Conservation (phyloP, 2,797 vertebrate species). For the Bradypodion pumilum region DNA sequence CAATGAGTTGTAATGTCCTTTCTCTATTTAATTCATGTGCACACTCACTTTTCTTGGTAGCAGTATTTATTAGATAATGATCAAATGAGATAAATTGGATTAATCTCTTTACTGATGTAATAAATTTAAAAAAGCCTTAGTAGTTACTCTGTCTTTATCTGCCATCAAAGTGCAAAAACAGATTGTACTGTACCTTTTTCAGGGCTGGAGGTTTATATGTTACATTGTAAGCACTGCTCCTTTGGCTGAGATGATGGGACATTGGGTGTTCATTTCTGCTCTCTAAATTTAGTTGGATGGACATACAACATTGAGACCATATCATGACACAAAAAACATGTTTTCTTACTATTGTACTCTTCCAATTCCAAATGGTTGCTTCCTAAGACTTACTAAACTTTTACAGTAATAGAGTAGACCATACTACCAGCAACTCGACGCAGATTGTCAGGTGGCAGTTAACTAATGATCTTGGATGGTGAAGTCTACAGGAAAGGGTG, state of each 20-base stretch:
- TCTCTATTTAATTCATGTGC: constrained; percentile 57
- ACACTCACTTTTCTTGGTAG: constrained; percentile 58
- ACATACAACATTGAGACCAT: not conserved
- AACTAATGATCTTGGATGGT: too few relatives aligned
- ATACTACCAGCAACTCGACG: too few relatives aligned
- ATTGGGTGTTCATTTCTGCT: not conserved
- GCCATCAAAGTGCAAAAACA: constrained; percentile 45
- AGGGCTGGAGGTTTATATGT: constrained; percentile 32
- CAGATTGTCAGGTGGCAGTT: too few relatives aligned
- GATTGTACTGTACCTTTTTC: constrained; percentile 29
- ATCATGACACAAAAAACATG: not conserved
- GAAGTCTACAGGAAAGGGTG: too few relatives aligned
- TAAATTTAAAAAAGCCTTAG: constrained; percentile 65
- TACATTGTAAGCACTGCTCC: constrained; percentile 41
- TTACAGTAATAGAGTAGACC: too few relatives aligned
- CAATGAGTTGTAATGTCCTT: not conserved
- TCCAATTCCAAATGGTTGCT: too few relatives aligned
- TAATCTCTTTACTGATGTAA: constrained; percentile 56
- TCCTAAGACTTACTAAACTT: too few relatives aligned
- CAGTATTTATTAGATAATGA: too few relatives aligned
- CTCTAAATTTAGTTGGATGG: not conserved
- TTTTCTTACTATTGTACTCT: too few relatives aligned
- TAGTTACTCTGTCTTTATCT: constrained; percentile 53
- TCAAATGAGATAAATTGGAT: constrained; percentile 63
- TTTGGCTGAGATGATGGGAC: constrained; percentile 37